phyloP scores from a whole-genome alignment of 2,113 vertebrate species.

The Tauraco erythrolophus region DNA sequence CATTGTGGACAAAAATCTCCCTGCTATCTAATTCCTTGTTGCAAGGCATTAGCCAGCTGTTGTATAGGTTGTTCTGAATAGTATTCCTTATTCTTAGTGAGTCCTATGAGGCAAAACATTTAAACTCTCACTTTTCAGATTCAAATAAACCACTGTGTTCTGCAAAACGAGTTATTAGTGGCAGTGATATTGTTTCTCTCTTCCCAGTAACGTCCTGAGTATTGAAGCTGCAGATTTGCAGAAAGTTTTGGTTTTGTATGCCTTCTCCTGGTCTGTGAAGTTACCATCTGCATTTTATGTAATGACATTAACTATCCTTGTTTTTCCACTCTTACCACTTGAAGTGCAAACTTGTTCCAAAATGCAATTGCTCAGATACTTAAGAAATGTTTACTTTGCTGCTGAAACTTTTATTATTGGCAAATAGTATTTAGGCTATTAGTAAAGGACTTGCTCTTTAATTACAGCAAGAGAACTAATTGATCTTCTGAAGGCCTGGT shows the following conservation, averaged over 20 bases:
- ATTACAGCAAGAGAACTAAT: neutral
- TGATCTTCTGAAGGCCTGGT: neutral
- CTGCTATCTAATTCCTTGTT: constrained; percentile 19
- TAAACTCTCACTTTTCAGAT: constrained; percentile 50
- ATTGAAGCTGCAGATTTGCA: neutral
- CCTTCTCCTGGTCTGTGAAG: neutral
- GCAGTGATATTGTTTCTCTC: neutral
- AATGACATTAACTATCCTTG: neutral
- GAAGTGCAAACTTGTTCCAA: neutral
- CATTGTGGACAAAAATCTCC: neutral
- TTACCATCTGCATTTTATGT: neutral
- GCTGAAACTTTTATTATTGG: neutral
- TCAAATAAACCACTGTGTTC: constrained; percentile 5
- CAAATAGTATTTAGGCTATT: neutral
- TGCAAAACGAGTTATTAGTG: neutral
- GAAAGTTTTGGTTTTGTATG: neutral
- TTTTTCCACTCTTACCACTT: neutral
- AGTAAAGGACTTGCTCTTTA: neutral
- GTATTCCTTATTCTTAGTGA: neutral
- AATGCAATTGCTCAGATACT: neutral
- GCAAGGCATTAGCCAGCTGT: constrained; percentile 35
- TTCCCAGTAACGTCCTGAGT: neutral
- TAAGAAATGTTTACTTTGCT: neutral
- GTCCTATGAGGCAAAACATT: constrained; percentile 27
- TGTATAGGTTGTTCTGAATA: constrained; percentile 2